Evolutionary conservation across 2,797 vertebrate genomes (phyloP).

Genomic region (Anas bernieri): DNA sequence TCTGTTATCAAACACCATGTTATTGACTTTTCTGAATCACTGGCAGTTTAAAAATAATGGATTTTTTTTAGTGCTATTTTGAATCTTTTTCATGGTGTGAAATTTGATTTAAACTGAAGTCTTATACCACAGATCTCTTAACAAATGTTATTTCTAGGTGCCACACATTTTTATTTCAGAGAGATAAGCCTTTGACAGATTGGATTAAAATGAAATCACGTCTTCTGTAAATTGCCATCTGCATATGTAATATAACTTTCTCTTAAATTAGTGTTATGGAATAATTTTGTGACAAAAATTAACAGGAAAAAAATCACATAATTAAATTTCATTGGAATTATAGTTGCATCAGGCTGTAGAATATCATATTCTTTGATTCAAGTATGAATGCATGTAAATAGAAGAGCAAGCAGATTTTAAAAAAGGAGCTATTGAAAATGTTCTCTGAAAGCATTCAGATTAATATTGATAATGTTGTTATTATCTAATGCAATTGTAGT

Average conservation of each 20-base stretch:
- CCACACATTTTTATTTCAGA: background rate
- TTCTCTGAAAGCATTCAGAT: background rate
- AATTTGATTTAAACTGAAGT: conserved; percentile 34
- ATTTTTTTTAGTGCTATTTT: background rate
- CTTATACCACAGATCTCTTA: background rate
- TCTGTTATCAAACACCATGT: background rate
- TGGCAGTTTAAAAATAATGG: background rate
- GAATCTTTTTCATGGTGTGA: background rate
- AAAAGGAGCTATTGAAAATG: background rate
- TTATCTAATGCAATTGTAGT: background rate
- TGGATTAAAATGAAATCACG: background rate
- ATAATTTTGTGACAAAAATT: background rate
- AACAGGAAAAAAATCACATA: background rate
- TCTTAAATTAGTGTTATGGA: background rate
- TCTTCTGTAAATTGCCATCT: background rate
- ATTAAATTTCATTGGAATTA: background rate
- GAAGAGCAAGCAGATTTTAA: background rate
- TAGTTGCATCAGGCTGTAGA: background rate
- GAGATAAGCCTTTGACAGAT: background rate
- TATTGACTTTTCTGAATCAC: conserved; percentile 19
- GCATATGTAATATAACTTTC: background rate
- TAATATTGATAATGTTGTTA: background rate
- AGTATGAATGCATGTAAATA: background rate
- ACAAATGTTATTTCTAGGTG: background rate
- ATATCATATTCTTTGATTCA: background rate